These are phyloP conservation scores for Meteorus cinctellus DNA, from an alignment of 2,888 invertebrate genomes.

Conservation along the genomic window DNA sequence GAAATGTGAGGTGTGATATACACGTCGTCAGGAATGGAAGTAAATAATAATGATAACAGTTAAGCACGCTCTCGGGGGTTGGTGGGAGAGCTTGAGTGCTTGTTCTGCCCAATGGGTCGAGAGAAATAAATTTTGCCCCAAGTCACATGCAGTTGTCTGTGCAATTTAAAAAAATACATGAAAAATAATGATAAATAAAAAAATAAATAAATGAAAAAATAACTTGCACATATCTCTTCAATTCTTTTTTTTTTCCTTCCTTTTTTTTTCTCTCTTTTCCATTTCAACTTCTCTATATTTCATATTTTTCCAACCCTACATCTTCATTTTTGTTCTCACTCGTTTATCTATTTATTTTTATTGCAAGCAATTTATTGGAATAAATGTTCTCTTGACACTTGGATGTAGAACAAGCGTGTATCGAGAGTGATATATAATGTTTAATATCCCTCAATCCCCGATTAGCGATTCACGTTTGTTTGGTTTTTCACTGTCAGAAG, in stretches of 20 bases:
- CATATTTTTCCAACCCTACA: background rate
- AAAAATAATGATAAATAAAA: background rate
- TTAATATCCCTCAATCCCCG: slow-evolving; percentile 40
- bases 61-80: slow-evolving; percentile 48
- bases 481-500: slow-evolving; percentile 73
- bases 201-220: background rate
- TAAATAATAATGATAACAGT: slow-evolving; percentile 46
- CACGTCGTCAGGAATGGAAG: slow-evolving; percentile 41
- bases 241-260: background rate
- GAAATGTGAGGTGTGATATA: slow-evolving; percentile 35
- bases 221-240: background rate
- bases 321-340: background rate
- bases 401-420: background rate
- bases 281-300: no score
- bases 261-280: no score
- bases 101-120: slow-evolving; percentile 10
- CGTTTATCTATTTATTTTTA: background rate
- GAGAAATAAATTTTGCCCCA: slow-evolving; percentile 19
- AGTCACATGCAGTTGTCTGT: slow-evolving; percentile 26
- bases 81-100: slow-evolving; percentile 36
- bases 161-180: slow-evolving; percentile 18
- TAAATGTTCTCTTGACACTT: slow-evolving; percentile 34
- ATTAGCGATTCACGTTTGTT: slow-evolving; percentile 69
- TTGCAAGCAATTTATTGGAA: background rate
- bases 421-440: slow-evolving; percentile 15